Evolutionary conservation across 2,888 invertebrate species (phyloP).

Genomic region (Perizoma flavofasciatum): DNA sequence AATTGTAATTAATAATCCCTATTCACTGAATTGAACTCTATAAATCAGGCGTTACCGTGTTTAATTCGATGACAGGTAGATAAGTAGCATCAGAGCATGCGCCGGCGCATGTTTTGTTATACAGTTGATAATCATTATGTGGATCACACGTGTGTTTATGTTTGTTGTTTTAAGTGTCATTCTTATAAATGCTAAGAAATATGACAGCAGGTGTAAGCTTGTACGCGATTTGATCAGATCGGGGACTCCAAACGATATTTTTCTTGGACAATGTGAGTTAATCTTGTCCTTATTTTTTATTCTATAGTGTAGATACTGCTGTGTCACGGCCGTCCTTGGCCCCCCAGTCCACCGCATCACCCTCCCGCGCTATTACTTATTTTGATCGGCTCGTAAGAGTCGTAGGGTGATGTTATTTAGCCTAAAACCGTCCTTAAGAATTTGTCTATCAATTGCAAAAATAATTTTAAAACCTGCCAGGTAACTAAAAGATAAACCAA

Average conservation of each 20-base stretch:
- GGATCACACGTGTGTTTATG: slow-evolving; percentile 52
- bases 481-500: no score
- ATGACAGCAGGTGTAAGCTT: slow-evolving; percentile 67
- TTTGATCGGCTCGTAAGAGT: no score
- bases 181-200: slow-evolving; percentile 48
- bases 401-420: no score
- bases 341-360: no score
- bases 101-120: slow-evolving; percentile 39
- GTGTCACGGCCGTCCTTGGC: no score
- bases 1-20: slow-evolving; percentile 1
- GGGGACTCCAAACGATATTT: slow-evolving; percentile 61
- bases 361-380: no score
- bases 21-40: slow-evolving; percentile 16
- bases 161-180: slow-evolving; percentile 40
- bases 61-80: slow-evolving; percentile 10
- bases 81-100: slow-evolving; percentile 10
- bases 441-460: no score
- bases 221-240: slow-evolving; percentile 62
- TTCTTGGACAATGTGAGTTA: slow-evolving; percentile 71
- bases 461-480: no score
- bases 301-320: no score
- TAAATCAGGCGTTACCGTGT: neutral
- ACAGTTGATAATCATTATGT: slow-evolving; percentile 51
- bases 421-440: no score
- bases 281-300: neutral